Evolutionary conservation across 2,888 invertebrate species (phyloP).

Genomic region (Cerceris rybyensis): DNA sequence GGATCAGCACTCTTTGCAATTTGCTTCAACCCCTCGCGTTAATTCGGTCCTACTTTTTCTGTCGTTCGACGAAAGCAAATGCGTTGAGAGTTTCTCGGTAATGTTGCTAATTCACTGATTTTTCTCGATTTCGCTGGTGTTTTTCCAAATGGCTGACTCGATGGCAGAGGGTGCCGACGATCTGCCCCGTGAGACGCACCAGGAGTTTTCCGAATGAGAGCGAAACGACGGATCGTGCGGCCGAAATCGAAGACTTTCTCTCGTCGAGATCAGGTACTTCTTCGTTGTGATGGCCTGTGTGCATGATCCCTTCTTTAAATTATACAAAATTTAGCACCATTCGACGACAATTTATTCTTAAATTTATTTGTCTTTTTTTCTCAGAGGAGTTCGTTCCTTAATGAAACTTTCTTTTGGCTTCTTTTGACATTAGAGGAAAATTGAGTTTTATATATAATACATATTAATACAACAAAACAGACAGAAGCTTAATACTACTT

Average conservation of each 20-base stretch:
- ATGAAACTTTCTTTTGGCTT: too few relatives aligned
- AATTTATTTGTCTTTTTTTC: too few relatives aligned
- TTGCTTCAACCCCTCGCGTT: slow-evolving; percentile 29
- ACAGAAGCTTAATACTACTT: too few relatives aligned
- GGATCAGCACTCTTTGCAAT: slow-evolving; percentile 28
- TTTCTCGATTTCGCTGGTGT: slow-evolving; percentile 51
- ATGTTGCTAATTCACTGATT: slow-evolving; percentile 53
- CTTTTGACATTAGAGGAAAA: too few relatives aligned
- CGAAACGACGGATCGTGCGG: slow-evolving; percentile 70
- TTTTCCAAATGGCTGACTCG: slow-evolving; percentile 39
- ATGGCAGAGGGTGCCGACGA: slow-evolving; percentile 72
- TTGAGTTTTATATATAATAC: too few relatives aligned
- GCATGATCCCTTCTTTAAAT: too few relatives aligned
- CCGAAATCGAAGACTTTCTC: slow-evolving; percentile 73
- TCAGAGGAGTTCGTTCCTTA: too few relatives aligned
- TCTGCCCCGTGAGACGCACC: slow-evolving; percentile 74
- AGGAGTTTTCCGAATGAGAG: slow-evolving; percentile 75
- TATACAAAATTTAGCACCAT: too few relatives aligned
- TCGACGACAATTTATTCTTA: too few relatives aligned
- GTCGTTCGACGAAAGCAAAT: slow-evolving; percentile 2
- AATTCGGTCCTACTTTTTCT: not conserved
- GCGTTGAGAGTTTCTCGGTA: not conserved
- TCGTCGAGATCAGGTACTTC: slow-evolving; percentile 74
- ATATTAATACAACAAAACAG: too few relatives aligned
- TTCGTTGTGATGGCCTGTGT: not conserved